Evolutionary conservation across 2,888 invertebrate genomes (phyloP).

Genomic region (Quadroppia sp.): DNA sequence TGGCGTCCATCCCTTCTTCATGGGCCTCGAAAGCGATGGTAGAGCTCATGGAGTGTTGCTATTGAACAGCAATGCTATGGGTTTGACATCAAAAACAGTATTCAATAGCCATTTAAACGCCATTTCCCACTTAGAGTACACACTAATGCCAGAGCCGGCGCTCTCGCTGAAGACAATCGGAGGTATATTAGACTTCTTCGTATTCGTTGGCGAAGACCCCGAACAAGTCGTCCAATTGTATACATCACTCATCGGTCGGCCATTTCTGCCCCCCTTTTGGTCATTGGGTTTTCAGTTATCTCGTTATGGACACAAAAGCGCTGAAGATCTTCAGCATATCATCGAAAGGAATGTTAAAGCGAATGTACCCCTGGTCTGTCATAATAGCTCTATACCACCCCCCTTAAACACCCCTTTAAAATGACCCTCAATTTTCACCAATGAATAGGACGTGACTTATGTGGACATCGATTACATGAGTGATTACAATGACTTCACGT

Average conservation of each 20-base stretch:
- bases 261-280: slow-evolving; percentile 83
- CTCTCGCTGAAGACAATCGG: slow-evolving; percentile 77
- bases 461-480: slow-evolving; percentile 82
- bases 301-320: slow-evolving; percentile 61
- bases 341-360: slow-evolving; percentile 67
- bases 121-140: slow-evolving; percentile 47
- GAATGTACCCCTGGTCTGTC: slow-evolving; percentile 70
- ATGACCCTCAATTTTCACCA: slow-evolving; percentile 55
- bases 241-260: slow-evolving; percentile 66
- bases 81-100: slow-evolving; percentile 58
- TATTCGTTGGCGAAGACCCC: slow-evolving; percentile 72
- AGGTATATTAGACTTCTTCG: slow-evolving; percentile 72
- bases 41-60: slow-evolving; percentile 67
- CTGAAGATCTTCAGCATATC: slow-evolving; percentile 63
- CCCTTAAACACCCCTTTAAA: too few species aligned
- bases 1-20: slow-evolving; percentile 37
- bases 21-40: slow-evolving; percentile 16
- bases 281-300: slow-evolving; percentile 80
- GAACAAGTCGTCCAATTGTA: slow-evolving; percentile 56
- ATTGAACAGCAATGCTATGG: slow-evolving; percentile 81
- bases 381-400: too few species aligned
- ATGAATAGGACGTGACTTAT: slow-evolving; percentile 61
- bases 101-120: not conserved
- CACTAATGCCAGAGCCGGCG: slow-evolving; percentile 72
- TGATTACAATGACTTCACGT: slow-evolving; percentile 71